Evolutionary conservation across 2,888 invertebrate genomes (phyloP).

Genomic region (Rutpela maculata): DNA sequence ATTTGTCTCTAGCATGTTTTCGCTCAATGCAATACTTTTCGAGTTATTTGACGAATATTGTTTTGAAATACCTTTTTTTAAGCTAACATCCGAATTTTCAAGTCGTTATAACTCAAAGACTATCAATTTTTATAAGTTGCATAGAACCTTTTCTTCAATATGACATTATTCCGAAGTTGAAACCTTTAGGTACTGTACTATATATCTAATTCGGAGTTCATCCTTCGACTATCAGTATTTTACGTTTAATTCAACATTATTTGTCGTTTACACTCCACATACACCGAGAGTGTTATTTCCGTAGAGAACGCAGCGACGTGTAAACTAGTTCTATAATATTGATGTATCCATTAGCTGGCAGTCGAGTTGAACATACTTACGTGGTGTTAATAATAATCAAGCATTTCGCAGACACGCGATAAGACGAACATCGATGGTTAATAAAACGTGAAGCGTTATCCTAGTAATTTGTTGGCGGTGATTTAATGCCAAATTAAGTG

Average conservation of each 20-base stretch:
- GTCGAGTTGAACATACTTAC: slow-evolving; percentile 2
- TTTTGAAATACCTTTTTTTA: too few relatives aligned
- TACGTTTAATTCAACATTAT: background rate
- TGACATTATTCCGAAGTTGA: too few relatives aligned
- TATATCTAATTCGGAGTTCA: too few relatives aligned
- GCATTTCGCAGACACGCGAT: slow-evolving; percentile 4
- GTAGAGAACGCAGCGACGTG: background rate
- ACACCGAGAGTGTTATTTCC: background rate
- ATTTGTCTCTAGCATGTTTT: too few relatives aligned
- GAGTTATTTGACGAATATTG: too few relatives aligned
- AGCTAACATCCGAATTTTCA: too few relatives aligned
- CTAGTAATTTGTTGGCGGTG: slow-evolving; percentile 2
- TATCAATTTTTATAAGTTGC: too few relatives aligned
- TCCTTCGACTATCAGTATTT: background rate
- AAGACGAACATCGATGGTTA: background rate
- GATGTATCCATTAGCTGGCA: slow-evolving; percentile 9
- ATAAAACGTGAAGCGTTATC: background rate
- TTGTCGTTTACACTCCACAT: background rate
- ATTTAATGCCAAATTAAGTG: background rate
- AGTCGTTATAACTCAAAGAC: too few relatives aligned
- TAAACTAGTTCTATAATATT: slow-evolving; percentile 5
- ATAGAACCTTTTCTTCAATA: too few relatives aligned
- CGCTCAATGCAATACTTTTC: too few relatives aligned
- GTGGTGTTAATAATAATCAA: slow-evolving; percentile 3
- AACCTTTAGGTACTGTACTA: too few relatives aligned